Base-by-base conservation (phyloP, 2,113 vertebrate genomes). In the Heliornis fulica region DNA sequence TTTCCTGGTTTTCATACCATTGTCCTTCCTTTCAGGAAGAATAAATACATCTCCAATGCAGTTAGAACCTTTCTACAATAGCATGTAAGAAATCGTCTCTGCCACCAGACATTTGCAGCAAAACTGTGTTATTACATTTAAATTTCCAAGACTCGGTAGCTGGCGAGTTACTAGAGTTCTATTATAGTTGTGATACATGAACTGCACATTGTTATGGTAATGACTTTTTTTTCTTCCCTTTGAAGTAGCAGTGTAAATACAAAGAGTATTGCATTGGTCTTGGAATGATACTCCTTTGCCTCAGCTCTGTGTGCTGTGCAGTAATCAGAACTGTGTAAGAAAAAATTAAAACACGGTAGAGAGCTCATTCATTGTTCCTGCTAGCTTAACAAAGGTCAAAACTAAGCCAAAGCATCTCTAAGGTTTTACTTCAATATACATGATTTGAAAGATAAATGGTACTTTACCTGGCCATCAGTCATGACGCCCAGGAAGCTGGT, bases 191-290 rank as follows among this genome's bases (percentile, higher is more conserved):
- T 90, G 90, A 93, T 94, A 94, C 90, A 92, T 89, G 92, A 97
- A 93, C 84, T 92, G 86, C 54, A 51, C 80, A 96, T 97, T 97
- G 94, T 96, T 94, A 95, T 96, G 95, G 72, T 96, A 96, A 96
- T 94, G 80, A 74, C 54, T 69, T 53, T 90, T 90, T 83, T 82
- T 87, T 13, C 76, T 93, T 85, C 50, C 32, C 60, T 90, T 89
- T 94, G 88, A 95, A 95, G 76, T 28, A 78, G 96, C 92, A 93
- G 65, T 81, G 83, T 95, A 97, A 96, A 97, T 96, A 95, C 72
- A 68, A 94, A 90, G 93, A 93, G 60, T 75, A 90, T 81, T 57
- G 28, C 51, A 50, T 82, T 68, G 89, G 69, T 96, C 76, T 93
- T 79, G 72, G 83, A 93, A 86, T 63, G 45, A 64, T 71, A 65